These are phyloP conservation scores for Tachycineta bicolor DNA, from an alignment of 2,113 vertebrate genomes.

Conservation along the genomic window DNA sequence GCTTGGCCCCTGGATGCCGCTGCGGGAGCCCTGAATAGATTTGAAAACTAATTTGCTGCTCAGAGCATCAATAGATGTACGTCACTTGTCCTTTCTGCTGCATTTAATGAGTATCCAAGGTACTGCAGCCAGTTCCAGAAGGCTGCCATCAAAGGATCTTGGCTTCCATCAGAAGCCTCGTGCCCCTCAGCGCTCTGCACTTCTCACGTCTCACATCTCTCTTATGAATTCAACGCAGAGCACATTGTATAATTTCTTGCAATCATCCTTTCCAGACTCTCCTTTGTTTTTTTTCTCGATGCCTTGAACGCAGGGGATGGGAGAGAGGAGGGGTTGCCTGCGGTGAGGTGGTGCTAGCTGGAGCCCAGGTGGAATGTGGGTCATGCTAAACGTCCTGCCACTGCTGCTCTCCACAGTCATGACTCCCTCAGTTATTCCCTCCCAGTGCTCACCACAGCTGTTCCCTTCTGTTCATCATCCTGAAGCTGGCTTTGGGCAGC, in stretches of 20 bases:
- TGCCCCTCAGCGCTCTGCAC: neutral
- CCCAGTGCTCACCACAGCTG: fast-evolving
- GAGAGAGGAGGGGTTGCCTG: neutral
- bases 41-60: constrained; percentile 67
- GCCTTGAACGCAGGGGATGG: neutral
- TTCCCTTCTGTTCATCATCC: neutral
- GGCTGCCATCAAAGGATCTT: constrained; percentile 50
- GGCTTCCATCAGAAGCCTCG: neutral
- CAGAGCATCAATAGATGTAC: constrained; percentile 8
- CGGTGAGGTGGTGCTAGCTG: neutral
- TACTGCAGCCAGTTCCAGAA: constrained; percentile 41
- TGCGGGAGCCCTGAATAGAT: constrained; percentile 14
- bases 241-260: neutral
- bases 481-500: neutral
- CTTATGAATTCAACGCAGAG: neutral
- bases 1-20: neutral
- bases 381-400: neutral
- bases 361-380: neutral
- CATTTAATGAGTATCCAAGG: constrained; percentile 60
- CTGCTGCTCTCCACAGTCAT: neutral
- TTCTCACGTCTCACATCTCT: constrained; percentile 4
- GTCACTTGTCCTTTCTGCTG: constrained; percentile 59
- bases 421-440: neutral
- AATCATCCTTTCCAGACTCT: neutral
- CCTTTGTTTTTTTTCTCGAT: neutral